A percentile compares a stretch with the other conserved stretches of the same genome.
phyloP scores from a whole-genome alignment of 2,888 invertebrate genomes.

The Polydrusus cervinus region DNA sequence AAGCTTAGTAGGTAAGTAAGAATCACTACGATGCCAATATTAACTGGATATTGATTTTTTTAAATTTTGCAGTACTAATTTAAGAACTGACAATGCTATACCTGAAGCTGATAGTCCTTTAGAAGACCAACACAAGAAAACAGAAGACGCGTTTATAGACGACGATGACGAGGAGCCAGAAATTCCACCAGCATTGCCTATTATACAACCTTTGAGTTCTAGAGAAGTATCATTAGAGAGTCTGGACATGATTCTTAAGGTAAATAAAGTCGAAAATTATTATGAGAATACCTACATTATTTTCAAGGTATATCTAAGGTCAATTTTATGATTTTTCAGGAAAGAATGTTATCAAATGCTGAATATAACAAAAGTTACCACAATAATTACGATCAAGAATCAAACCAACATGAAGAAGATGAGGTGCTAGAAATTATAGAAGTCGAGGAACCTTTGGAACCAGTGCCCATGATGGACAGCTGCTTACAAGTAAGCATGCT shows the following conservation, averaged over 20 bases:
- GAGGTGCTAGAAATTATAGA: constrained; percentile 87
- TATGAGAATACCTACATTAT: neutral
- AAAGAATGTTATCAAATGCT: constrained; percentile 75
- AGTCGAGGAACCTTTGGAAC: constrained; percentile 84
- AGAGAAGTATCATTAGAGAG: constrained; percentile 89
- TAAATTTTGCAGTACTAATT: constrained; percentile 22
- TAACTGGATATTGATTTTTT: neutral
- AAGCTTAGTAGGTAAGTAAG: constrained; percentile 65
- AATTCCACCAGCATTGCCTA: constrained; percentile 86
- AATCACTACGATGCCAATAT: neutral
- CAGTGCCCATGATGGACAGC: constrained; percentile 89
- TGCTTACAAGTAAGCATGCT: constrained; percentile 79
- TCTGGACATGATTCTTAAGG: constrained; percentile 80
- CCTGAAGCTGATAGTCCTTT: constrained; percentile 63
- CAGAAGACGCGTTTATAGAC: constrained; percentile 74
- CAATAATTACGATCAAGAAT: constrained; percentile 73
- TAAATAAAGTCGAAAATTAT: neutral
- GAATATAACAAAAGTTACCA: constrained; percentile 66
- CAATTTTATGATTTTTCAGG: constrained; percentile 67
- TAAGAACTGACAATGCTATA: constrained; percentile 61
- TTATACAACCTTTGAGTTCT: constrained; percentile 86
- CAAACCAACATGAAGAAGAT: constrained; percentile 75
- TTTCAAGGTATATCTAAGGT: neutral
- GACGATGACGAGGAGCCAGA: constrained; percentile 87
- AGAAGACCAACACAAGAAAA: constrained; percentile 50